Percentiles rank a stretch among this genome's conserved stretches.
These are phyloP conservation scores for Carpatolechia fugitivella DNA, from an alignment of 2,888 invertebrate genomes.

Conservation along the genomic window DNA sequence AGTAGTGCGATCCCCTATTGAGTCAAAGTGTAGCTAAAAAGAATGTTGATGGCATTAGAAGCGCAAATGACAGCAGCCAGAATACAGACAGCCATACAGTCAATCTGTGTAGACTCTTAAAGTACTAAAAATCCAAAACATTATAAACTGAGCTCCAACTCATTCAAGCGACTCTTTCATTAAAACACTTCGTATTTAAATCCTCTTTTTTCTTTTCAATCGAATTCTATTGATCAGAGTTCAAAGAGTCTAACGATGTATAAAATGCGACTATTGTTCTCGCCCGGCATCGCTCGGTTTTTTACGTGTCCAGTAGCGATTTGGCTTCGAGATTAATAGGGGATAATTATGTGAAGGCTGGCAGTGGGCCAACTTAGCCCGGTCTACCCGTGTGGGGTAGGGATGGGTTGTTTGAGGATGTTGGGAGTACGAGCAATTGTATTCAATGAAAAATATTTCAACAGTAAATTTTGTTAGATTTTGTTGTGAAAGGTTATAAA, in stretches of 20 bases:
- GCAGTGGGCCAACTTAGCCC: slow-evolving; percentile 39
- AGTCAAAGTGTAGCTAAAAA: no score
- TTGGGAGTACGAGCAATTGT: background rate
- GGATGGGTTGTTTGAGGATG: background rate
- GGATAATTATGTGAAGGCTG: slow-evolving; percentile 57
- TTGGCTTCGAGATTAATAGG: slow-evolving; percentile 58
- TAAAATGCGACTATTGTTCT: slow-evolving; percentile 13
- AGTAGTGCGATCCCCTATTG: no score
- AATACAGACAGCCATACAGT: no score
- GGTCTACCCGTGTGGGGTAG: slow-evolving; percentile 6
- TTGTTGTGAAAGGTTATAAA: no score
- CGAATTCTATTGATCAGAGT: slow-evolving; percentile 10
- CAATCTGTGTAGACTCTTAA: background rate
- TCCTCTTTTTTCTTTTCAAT: background rate
- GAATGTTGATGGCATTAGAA: no score
- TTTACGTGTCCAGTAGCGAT: slow-evolving; percentile 46
- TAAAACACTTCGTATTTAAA: background rate
- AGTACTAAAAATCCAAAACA: background rate
- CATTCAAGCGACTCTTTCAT: background rate
- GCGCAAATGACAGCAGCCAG: no score
- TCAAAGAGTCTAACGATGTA: slow-evolving; percentile 5
- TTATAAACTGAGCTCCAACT: background rate
- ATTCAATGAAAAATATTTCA: no score
- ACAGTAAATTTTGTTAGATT: no score
- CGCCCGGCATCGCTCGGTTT: slow-evolving; percentile 32